Percentiles rank a stretch among this genome's conserved stretches.
Evolutionary conservation across 2,797 vertebrate genomes (phyloP).

Genomic region (Pangasius djambal): DNA sequence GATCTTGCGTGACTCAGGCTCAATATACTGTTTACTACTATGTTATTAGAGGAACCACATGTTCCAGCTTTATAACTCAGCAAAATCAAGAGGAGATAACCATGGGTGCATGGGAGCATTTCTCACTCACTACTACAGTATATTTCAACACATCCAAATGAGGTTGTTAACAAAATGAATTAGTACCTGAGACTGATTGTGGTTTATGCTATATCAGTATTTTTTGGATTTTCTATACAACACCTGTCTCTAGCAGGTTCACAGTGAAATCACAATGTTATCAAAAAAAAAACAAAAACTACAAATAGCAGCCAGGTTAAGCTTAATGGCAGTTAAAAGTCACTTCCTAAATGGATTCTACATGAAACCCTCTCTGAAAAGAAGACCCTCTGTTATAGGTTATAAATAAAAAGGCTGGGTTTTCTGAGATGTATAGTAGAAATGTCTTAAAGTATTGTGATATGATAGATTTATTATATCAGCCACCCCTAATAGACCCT

Average conservation of each 20-base stretch:
- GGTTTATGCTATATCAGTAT: neutral
- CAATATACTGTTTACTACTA: neutral
- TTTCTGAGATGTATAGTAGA: neutral
- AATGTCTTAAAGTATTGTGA: neutral
- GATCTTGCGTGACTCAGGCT: neutral
- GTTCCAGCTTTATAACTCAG: neutral
- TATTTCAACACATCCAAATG: neutral
- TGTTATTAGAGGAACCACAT: neutral
- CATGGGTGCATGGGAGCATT: neutral
- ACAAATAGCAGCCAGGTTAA: constrained; percentile 20
- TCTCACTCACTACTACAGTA: neutral
- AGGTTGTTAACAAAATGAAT: neutral
- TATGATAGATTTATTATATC: too few relatives aligned
- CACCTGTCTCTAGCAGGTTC: neutral
- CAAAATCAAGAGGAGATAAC: neutral
- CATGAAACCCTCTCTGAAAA: neutral
- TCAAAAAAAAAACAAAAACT: neutral
- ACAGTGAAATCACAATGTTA: neutral
- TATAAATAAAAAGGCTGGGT: neutral
- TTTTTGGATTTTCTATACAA: neutral
- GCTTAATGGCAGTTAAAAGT: neutral
- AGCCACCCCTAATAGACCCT: neutral
- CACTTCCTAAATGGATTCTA: neutral
- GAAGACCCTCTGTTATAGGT: neutral
- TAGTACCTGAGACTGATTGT: neutral